A percentile compares a stretch with the other conserved stretches of the same genome.
phyloP scores from a whole-genome alignment of 37 sponge, comb jelly and placozoan species.

The Bolinopsis microptera region DNA sequence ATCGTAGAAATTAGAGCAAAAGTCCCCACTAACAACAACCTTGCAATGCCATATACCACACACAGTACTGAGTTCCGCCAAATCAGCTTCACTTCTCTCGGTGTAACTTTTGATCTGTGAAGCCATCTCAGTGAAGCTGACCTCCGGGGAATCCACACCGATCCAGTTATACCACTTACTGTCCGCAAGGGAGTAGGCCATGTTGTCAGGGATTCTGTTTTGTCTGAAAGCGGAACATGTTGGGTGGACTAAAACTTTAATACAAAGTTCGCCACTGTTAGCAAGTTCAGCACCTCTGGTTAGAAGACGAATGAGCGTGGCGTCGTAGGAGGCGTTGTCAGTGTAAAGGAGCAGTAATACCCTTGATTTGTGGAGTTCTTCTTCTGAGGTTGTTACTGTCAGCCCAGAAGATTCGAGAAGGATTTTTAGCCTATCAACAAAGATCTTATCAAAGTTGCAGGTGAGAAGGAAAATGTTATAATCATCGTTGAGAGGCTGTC shows the following conservation, averaged over 20 bases:
- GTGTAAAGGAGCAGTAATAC: constrained; percentile 48
- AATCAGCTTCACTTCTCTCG: not conserved
- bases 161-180: constrained; percentile 56
- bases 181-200: constrained; percentile 61
- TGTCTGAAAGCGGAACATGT: constrained; percentile 42
- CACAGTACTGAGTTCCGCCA: not conserved
- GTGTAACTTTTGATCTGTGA: constrained; percentile 25
- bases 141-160: not conserved
- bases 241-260: constrained; percentile 45
- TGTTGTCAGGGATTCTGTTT: constrained; percentile 55
- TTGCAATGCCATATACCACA: constrained; percentile 50
- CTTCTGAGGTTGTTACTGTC: not conserved
- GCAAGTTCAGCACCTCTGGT: constrained; percentile 52
- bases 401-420: not conserved
- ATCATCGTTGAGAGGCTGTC: not conserved
- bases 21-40: constrained; percentile 47
- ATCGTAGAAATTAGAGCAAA: constrained; percentile 45
- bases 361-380: not conserved
- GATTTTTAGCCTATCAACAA: not conserved
- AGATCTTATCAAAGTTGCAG: not conserved
- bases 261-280: constrained; percentile 44
- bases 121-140: constrained; percentile 27
- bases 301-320: not conserved
- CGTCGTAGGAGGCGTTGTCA: constrained; percentile 44
- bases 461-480: constrained; percentile 33